Base-by-base conservation (phyloP, 2,113 vertebrate species). In the Tragelaphus scriptus region DNA sequence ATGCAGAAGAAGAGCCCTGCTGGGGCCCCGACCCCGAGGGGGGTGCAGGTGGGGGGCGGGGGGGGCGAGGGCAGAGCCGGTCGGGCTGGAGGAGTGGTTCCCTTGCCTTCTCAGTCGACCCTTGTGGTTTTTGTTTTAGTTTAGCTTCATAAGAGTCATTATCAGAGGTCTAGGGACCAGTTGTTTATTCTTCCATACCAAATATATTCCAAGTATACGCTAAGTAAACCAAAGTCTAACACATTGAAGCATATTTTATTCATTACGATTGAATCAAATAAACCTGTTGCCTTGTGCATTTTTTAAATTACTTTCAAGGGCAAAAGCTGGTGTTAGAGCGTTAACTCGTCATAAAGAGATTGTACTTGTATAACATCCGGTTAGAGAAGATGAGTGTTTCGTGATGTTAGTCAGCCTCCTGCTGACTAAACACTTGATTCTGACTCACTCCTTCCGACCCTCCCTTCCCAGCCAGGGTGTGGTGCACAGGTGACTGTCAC, bases 131-230 rank as follows among this genome's bases (percentile, higher is more conserved):
- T 81, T 53, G 49, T 53, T 81, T 94, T 85, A 63, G 28, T 91
- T 91, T 61, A 79, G 47, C 25, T 63, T n/a, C 65, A 25, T 94
- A 88, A 88, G 91, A 93, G 88, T 84, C 32, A 59, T 90, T 90
- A 26, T 68, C 56, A 88, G 21, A 82, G 77, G 77, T 79, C 44
- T 44, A 47, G 58, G 59, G 59, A 47, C 49, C 32, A 53, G 30
- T 84, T 91, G 36, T 94, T 91, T 88, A 89, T 71, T 92, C 40
- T 90, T 89, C 47, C 40, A 5, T 87, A 40, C 92, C 30, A 44
- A 44, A 2, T 86, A 49, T 51, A 16, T 90, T 96, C 75, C 58
- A 92, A 55, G 88, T 15, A 36, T 89, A 68, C 85, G 53, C 32
- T 95, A 23, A 71, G 44, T 94, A 51, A 96, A 81, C n/a, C 49